Conservation (phyloP, 2,113 vertebrate genomes). For the Brachyhypopomus occidentalis region DNA sequence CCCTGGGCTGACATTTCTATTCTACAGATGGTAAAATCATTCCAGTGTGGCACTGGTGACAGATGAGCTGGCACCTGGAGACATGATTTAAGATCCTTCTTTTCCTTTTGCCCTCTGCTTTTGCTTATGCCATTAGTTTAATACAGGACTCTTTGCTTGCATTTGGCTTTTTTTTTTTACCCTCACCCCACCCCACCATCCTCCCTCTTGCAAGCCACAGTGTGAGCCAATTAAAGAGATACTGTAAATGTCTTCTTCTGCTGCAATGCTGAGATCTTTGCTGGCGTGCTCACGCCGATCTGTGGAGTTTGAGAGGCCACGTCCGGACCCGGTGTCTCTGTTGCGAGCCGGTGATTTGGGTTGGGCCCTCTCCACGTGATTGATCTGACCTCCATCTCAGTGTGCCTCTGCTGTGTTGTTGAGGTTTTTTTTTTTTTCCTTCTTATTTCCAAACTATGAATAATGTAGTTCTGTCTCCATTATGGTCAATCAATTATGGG, state of each 20-base stretch:
- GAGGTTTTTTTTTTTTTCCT: constrained; percentile 27
- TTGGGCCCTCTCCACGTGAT: constrained; percentile 45
- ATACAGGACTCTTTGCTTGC: constrained; percentile 49
- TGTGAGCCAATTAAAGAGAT: constrained; percentile 51
- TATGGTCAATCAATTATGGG: constrained; percentile 54
- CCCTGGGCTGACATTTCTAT: constrained; percentile 60
- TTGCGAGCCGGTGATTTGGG: constrained; percentile 43
- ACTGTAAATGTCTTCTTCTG: constrained; percentile 51
- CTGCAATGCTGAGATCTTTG: constrained; percentile 47
- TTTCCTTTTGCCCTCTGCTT: constrained; percentile 57
- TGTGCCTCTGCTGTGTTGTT: constrained; percentile 28
- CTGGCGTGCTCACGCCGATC: constrained; percentile 45
- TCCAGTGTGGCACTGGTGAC: constrained; percentile 53
- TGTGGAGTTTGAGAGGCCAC: constrained; percentile 52
- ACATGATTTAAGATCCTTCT: constrained; percentile 58
- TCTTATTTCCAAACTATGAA: constrained; percentile 49
- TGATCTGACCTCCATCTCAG: constrained; percentile 59
- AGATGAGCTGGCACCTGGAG: constrained; percentile 54
- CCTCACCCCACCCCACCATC: not conserved
- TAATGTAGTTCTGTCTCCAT: constrained; percentile 59
- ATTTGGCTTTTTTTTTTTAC: constrained; percentile 34
- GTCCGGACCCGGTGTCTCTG: constrained; percentile 45
- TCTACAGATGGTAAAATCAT: constrained; percentile 62
- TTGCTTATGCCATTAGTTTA: constrained; percentile 59
- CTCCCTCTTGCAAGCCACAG: constrained; percentile 18